Conservation (phyloP, 2,113 vertebrate species). For the Ceratotherium simum region DNA sequence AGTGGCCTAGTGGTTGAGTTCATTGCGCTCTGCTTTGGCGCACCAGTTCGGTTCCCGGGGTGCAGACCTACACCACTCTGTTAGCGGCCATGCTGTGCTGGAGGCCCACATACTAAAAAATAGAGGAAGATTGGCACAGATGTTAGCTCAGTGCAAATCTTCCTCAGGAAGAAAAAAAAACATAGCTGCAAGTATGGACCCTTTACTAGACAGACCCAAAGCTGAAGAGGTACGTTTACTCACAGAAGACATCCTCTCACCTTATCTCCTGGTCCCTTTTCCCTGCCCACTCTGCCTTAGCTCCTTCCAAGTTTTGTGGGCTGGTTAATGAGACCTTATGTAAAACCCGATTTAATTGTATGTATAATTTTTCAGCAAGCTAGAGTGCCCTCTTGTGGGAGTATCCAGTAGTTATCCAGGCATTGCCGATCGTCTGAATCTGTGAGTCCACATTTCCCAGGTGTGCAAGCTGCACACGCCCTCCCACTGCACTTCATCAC, state of each 20-base stretch:
- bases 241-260: background rate
- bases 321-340: background rate
- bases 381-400: constrained; percentile 74
- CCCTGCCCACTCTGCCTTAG: background rate
- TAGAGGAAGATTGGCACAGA: no score
- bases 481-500: background rate
- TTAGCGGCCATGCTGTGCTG: no score
- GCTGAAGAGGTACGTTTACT: background rate
- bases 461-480: background rate
- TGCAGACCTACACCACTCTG: no score
- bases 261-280: background rate
- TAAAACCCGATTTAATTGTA: background rate
- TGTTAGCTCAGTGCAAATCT: no score
- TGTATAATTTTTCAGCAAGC: constrained; percentile 30
- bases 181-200: background rate
- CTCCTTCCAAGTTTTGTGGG: background rate
- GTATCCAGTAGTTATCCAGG: background rate
- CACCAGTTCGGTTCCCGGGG: no score
- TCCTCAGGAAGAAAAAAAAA: background rate
- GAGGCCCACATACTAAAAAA: no score
- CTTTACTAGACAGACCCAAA: background rate
- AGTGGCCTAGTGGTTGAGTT: no score
- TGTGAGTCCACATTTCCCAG: background rate
- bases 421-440: background rate
- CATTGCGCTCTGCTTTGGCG: no score